Evolutionary conservation across 2,113 vertebrate species (phyloP).

Genomic region (Heloderma charlesbogerti): DNA sequence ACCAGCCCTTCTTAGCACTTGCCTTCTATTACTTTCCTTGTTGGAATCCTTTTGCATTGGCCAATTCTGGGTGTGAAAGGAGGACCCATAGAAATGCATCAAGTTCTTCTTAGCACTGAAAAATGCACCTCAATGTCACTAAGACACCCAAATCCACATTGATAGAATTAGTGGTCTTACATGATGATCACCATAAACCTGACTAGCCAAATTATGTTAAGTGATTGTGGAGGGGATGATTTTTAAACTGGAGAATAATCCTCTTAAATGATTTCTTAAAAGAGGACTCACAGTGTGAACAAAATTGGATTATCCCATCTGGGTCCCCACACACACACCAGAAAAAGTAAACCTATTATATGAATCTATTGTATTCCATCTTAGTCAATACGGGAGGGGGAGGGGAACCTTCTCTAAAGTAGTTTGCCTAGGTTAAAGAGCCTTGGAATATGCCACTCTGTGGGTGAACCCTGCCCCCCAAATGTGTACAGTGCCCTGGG

Average conservation of each 20-base stretch:
- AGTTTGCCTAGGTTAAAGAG: not conserved
- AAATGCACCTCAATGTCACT: not conserved
- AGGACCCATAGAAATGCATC: not conserved
- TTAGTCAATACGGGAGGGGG: constrained; percentile 27
- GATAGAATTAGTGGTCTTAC: constrained; percentile 31
- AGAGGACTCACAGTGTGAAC: constrained; percentile 35
- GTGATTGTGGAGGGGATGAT: constrained; percentile 21
- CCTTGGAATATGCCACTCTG: not conserved
- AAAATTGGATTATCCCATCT: constrained; percentile 60
- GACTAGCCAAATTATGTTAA: constrained; percentile 30
- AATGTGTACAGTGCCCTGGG: not conserved
- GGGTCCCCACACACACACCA: not conserved
- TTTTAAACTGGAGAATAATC: constrained; percentile 55
- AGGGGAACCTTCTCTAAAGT: constrained; percentile 1
- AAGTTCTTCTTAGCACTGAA: not conserved
- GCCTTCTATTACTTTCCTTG: not conserved
- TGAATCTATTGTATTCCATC: constrained; percentile 45
- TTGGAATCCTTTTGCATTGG: not conserved
- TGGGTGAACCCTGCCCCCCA: not conserved
- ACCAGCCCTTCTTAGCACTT: not conserved
- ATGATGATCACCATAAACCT: constrained; percentile 50
- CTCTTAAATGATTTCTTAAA: constrained; percentile 39
- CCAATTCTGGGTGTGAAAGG: not conserved
- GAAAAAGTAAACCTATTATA: constrained; percentile 60
- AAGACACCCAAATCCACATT: not conserved